Evolutionary conservation across 1,140 invertebrate genomes (phyloP), one percentile per base, ranked within the genome.

Genomic region (Drosophila nikananu): DNA sequence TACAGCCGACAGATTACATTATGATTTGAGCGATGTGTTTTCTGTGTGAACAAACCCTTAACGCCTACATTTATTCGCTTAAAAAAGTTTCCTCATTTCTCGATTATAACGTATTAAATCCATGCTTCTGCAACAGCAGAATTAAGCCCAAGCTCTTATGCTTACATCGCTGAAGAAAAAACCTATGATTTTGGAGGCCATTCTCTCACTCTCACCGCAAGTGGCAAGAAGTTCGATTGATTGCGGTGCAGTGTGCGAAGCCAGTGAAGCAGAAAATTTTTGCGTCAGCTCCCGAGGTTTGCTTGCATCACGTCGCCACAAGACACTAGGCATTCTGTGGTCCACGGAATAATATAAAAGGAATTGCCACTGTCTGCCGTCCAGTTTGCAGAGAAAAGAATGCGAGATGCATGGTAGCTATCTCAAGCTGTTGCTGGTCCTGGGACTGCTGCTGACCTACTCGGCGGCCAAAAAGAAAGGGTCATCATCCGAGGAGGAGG

Each of bases 401-500:
- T 73, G 67, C 51, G 78, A 72, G 60, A 91, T 87, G 83, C 61
- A 71, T 32, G 46, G 27, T 30, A 39, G 54, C 37, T 76, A 81
- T 17, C 48, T 91, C 23, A 92, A 86, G 80, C 49, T 91, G 35
- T 58, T 92, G 66, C 63, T 92, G 62, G 51, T 92, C 44, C 72
- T 92, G 51, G 79, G 58, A 8, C 77, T 92, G 25, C 64, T 92
- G 73, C 84, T 92, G 21, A 73, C 87, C 13, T 86, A 73, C 35
- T 77, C 68, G 62, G 81, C 82, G 51, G 87, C 89, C 23, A 91
- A 84, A 35, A 91, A 92, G 51, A 80, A 92, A 60, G 80, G 92
- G 49, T 74, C 82, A 3, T 89, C 83, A 23, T 92, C 89, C 8
- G 75, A 81, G 27, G 91, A 91, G 25, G 91, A 93, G 86, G 92